Base-by-base conservation (phyloP, 2,113 vertebrate species). In the Perca fluviatilis region DNA sequence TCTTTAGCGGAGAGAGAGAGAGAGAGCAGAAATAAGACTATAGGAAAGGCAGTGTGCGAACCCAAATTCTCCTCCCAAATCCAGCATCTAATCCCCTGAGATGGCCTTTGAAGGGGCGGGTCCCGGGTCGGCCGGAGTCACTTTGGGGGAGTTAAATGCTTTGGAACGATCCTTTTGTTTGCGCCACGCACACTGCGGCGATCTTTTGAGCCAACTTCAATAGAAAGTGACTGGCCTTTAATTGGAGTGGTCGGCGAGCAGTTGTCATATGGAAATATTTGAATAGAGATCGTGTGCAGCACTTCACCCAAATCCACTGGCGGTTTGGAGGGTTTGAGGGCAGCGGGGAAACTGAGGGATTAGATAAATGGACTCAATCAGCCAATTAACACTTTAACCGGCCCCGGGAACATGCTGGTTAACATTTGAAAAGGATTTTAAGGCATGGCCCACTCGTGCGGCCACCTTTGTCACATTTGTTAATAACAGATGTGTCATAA, bases 251-350 rank as follows among this genome's bases (percentile, higher is more conserved):
- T 80, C 94, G 88, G 93, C 61, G 93, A 94, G 95, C 95, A 91
- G 95, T 96, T 94, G 95, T 96, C 94, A 94, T 97, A 96, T 96
- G 96, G 97, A 96, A 95, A 94, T 93, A 89, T 94, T 96, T 96
- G 92, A 95, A 95, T 95, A 93, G 93, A 96, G 96, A 95, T 95
- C 91, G 91, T 49, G 27, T 65, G 86, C 90, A 86, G 88, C 91
- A 93, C 96, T 97, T 95, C 95, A 95, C 86, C 82, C 90, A 94
- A 95, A 96, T 95, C 95, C 95, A 94, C 92, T 91, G 82, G 94
- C 80, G 66, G 88, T 92, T 88, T 51, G 93, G 91, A 93, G 83
- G 79, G 91, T 84, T 80, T 88, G 87, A 85, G 90, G 90, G 89
- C 89, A 50, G 85, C 67, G 30, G 46, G 50, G 92, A 91, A 90